Evolutionary conservation across 2,113 vertebrate species (phyloP).

Genomic region (Gila orcuttii): DNA sequence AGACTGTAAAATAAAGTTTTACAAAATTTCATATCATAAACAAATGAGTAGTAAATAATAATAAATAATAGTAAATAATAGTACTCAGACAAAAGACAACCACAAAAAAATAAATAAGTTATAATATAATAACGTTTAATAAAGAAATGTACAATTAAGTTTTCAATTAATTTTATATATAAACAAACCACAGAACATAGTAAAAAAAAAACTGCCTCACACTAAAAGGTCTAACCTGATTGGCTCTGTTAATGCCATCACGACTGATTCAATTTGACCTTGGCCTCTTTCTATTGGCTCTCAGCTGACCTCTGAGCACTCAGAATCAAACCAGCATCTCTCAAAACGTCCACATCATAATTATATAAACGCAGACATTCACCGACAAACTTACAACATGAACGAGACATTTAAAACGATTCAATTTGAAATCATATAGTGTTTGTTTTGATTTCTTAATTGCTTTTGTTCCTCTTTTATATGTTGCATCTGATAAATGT

Average conservation of each 20-base stretch:
- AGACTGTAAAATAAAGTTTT: not conserved
- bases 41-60: not conserved
- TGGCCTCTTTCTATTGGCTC: constrained; percentile 4
- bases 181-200: not conserved
- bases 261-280: constrained; percentile 30
- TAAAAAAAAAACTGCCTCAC: not conserved
- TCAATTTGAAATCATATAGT: no score
- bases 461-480: no score
- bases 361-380: not conserved
- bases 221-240: not conserved
- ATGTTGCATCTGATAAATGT: no score
- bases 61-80: not conserved
- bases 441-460: no score
- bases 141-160: no score
- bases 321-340: not conserved
- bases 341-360: not conserved
- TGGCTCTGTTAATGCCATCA: not conserved
- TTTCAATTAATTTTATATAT: no score
- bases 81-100: not conserved
- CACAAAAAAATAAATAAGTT: no score
- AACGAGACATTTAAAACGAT: no score
- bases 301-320: constrained; percentile 16
- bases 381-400: not conserved
- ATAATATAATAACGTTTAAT: no score
- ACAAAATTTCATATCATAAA: not conserved